These are phyloP conservation scores for Abramis brama DNA, from an alignment of 2,113 vertebrate species.

Conservation along the genomic window DNA sequence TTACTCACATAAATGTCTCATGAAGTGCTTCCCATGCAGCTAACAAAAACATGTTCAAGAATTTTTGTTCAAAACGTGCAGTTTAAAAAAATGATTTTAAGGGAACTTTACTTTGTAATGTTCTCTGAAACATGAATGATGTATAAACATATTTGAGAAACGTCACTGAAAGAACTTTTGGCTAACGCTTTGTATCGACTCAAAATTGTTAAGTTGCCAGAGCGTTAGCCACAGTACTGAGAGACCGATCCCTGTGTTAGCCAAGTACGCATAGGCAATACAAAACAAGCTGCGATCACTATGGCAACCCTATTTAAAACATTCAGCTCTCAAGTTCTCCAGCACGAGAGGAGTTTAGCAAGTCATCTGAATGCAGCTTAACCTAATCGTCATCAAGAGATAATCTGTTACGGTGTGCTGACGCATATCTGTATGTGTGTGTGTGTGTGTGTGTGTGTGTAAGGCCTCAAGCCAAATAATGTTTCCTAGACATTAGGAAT, in stretches of 20 bases:
- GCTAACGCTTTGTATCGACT: too few species aligned
- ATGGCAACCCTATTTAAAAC: neutral
- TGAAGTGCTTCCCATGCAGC: too few species aligned
- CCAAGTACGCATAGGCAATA: neutral
- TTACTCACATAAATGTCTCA: too few species aligned
- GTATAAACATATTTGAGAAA: too few species aligned
- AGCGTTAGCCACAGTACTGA: neutral
- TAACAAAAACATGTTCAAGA: too few species aligned
- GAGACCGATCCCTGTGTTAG: neutral
- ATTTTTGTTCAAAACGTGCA: too few species aligned
- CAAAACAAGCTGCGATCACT: neutral
- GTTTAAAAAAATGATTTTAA: too few species aligned
- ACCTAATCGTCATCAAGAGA: neutral
- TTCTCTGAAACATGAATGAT: neutral
- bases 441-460: neutral
- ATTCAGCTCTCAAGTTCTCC: neutral
- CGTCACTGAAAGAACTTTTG: too few species aligned
- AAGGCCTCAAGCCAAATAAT: too few species aligned
- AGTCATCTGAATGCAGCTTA: constrained; percentile 26
- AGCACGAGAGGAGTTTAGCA: neutral
- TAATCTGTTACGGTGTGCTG: neutral
- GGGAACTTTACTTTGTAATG: neutral
- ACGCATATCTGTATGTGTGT: neutral
- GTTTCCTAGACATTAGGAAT: neutral
- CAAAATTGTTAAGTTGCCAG: too few species aligned